These are phyloP conservation scores for Mirza zaza DNA, from an alignment of 2,113 vertebrate species.

Conservation along the genomic window DNA sequence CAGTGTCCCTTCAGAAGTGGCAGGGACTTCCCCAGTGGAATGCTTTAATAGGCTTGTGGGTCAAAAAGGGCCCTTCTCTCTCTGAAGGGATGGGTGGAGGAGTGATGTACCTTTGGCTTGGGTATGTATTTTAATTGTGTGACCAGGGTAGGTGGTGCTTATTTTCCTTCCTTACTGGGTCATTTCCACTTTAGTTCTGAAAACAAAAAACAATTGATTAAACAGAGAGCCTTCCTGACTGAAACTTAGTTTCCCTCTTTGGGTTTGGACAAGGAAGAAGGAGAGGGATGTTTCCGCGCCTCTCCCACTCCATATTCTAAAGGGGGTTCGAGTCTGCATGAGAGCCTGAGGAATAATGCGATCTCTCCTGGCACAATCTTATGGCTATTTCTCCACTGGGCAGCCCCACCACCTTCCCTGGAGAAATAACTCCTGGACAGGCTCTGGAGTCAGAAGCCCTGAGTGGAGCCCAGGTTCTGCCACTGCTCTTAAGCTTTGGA, in stretches of 20 bases:
- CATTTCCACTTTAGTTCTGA: constrained; percentile 53
- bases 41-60: constrained; percentile 43
- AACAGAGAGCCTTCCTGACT: constrained; percentile 48
- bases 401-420: neutral
- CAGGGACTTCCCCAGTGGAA: constrained; percentile 38
- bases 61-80: constrained; percentile 24
- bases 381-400: neutral
- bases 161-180: constrained; percentile 57
- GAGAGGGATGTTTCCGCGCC: neutral
- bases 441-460: neutral
- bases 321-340: neutral
- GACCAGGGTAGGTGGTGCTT: constrained; percentile 4
- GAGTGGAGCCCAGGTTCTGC: neutral
- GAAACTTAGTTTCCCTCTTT: constrained; percentile 26
- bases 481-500: neutral
- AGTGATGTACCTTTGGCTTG: constrained; percentile 21
- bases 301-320: neutral
- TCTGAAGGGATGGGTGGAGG: neutral
- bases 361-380: neutral
- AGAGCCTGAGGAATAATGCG: neutral
- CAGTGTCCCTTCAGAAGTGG: constrained; percentile 30
- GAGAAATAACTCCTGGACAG: neutral
- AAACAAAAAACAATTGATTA: constrained; percentile 65
- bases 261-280: neutral
- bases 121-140: neutral